phyloP scores from a whole-genome alignment of 1,140 invertebrate species.

The Drosophila orena region DNA sequence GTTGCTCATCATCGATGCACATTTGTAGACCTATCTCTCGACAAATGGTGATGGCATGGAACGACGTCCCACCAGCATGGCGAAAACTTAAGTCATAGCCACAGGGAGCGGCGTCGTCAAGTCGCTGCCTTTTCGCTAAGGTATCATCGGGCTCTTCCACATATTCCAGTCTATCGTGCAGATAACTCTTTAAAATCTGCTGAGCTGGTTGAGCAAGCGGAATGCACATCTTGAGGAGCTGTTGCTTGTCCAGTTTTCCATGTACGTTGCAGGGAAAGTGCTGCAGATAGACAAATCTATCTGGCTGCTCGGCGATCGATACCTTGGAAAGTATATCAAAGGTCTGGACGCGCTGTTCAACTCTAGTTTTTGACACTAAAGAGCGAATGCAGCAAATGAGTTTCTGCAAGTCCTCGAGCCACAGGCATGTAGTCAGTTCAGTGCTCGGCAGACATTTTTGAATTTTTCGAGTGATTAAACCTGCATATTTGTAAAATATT shows the following conservation, averaged over 20 bases:
- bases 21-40: slow-evolving; percentile 65
- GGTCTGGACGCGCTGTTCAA: slow-evolving; percentile 63
- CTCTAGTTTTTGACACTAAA: slow-evolving; percentile 47
- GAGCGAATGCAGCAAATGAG: slow-evolving; percentile 67
- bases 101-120: slow-evolving; percentile 19
- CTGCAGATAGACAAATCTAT: slow-evolving; percentile 77
- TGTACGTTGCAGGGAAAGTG: slow-evolving; percentile 85
- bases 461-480: slow-evolving; percentile 70
- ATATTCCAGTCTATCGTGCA: slow-evolving; percentile 64
- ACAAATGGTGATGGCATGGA: slow-evolving; percentile 71
- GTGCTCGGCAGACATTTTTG: slow-evolving; percentile 50
- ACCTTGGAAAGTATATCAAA: slow-evolving; percentile 65
- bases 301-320: slow-evolving; percentile 78
- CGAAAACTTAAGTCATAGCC: slow-evolving; percentile 58
- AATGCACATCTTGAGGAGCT: slow-evolving; percentile 55
- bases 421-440: slow-evolving; percentile 54
- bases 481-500: slow-evolving; percentile 5
- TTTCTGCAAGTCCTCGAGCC: slow-evolving; percentile 59
- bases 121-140: slow-evolving; percentile 25
- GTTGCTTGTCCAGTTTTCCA: slow-evolving; percentile 84
- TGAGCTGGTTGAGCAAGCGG: slow-evolving; percentile 53
- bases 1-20: slow-evolving; percentile 57
- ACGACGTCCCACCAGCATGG: slow-evolving; percentile 73
- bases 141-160: slow-evolving; percentile 30
- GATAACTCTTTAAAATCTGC: slow-evolving; percentile 63